A percentile compares a stretch with the other conserved stretches of the same genome.
These are phyloP conservation scores for Macrostomum lignano DNA, from an alignment of 1,140 invertebrate species.

Conservation along the genomic window DNA sequence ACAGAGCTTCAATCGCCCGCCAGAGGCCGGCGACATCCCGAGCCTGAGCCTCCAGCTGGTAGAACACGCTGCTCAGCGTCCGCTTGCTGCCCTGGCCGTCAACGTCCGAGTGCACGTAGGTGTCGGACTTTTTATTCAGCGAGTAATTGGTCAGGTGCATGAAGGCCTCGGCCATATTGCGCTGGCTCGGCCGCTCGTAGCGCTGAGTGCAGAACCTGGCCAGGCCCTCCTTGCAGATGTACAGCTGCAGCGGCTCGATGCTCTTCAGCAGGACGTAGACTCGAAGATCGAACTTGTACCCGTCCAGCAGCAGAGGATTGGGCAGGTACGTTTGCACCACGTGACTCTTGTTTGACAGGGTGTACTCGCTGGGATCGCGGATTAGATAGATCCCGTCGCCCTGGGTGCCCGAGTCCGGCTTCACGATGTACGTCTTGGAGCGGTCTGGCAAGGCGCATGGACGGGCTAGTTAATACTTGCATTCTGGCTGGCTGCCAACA, in stretches of 20 bases:
- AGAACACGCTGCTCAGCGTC: slow-evolving; percentile 27
- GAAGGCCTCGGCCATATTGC: slow-evolving; percentile 26
- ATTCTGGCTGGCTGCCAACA: no score
- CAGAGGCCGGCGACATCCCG: slow-evolving; percentile 21
- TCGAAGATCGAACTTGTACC: slow-evolving; percentile 30
- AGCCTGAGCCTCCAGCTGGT: slow-evolving; percentile 19
- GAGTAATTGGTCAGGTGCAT: slow-evolving; percentile 33
- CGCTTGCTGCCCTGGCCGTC: slow-evolving; percentile 29
- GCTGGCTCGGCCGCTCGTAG: slow-evolving; percentile 10
- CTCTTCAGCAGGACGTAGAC: slow-evolving; percentile 29
- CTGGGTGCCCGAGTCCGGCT: slow-evolving; percentile 30
- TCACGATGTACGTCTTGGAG: slow-evolving; percentile 32
- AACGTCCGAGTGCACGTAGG: slow-evolving; percentile 26
- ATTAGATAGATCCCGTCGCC: slow-evolving; percentile 31
- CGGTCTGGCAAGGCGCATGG: no score
- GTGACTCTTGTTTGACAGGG: slow-evolving; percentile 9
- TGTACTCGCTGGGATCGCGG: slow-evolving; percentile 19
- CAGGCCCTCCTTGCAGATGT: slow-evolving; percentile 27
- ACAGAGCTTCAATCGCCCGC: slow-evolving; percentile 26
- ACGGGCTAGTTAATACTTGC: no score
- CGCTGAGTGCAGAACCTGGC: slow-evolving; percentile 17
- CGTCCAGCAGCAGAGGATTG: slow-evolving; percentile 29
- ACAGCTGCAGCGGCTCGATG: slow-evolving; percentile 29
- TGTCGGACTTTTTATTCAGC: slow-evolving; percentile 27
- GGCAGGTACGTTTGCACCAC: slow-evolving; percentile 29